Conservation (phyloP, 1,140 invertebrate genomes). For the Eurosta solidaginis region DNA sequence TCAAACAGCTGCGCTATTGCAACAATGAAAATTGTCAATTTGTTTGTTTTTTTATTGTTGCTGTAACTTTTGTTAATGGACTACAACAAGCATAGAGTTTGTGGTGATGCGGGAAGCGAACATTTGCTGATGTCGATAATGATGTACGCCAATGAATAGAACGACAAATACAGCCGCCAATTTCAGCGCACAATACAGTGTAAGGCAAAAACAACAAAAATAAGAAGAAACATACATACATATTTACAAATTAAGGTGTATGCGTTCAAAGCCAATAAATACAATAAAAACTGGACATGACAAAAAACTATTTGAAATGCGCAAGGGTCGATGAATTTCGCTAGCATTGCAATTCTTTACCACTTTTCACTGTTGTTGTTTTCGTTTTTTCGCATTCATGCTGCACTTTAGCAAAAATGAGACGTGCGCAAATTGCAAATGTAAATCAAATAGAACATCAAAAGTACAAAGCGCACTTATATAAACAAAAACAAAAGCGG, state of each 20-base stretch:
- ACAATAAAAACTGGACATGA: not conserved
- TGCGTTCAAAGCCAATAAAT: no score
- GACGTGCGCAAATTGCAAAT: slow-evolving; percentile 58
- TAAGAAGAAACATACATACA: not conserved
- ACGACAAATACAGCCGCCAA: not conserved
- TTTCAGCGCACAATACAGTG: not conserved
- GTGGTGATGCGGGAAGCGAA: not conserved
- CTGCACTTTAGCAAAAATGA: not conserved
- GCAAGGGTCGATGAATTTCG: not conserved
- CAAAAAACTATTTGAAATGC: not conserved
- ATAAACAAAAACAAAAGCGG: no score
- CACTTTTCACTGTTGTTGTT: not conserved
- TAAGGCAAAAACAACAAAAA: not conserved
- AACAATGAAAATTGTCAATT: not conserved
- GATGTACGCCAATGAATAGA: not conserved
- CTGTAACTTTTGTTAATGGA: not conserved
- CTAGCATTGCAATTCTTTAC: not conserved
- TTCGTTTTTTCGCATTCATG: not conserved
- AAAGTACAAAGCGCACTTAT: not conserved
- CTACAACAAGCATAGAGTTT: not conserved
- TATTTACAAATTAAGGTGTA: no score
- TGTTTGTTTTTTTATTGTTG: not conserved
- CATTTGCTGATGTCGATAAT: slow-evolving; percentile 10
- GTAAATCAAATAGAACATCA: slow-evolving; percentile 58
- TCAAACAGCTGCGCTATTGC: slow-evolving; percentile 47